Base-by-base conservation (phyloP, 2,797 vertebrate genomes). In the Otus scops region DNA sequence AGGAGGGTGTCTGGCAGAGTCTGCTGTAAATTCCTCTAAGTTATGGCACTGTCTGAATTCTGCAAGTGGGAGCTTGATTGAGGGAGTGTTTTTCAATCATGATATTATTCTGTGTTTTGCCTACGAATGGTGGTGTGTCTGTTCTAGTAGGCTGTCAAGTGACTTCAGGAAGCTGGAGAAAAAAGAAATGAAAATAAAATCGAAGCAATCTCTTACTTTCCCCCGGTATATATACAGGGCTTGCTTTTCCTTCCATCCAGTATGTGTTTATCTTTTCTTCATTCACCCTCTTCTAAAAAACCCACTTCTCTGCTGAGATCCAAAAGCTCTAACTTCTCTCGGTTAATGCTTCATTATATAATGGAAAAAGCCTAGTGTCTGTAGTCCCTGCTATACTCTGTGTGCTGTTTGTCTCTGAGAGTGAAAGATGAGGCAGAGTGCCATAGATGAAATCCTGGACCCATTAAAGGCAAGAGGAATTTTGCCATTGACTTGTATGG, bases 401-500 rank as follows among this genome's bases (percentile, higher is more conserved):
- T 59, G 59, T 76, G 67, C 51, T 95, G 68, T 75, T 93, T 92
- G 63, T 93, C 70, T 95, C 93, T 74, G 71, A 16, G 59, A 91
- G 77, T 92, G 92, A 95, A 95, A 96, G 81, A 92, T 75, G 83
- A 87, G 78, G 68, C 77, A 87, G 63, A 60, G 83, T 70, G 23
- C 38, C 57, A 19, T 4, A 86, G 86, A 89, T 93, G 71, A 96
- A 95, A 94, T 93, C 75, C 70, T 41, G 94, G 68, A 85, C 41
- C 77, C 84, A 93, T 96, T 95, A 93, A 89, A 92, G 84, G 84
- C 32, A 60, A 91, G 60, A 80, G 64, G 68, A 96, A 80, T 74
- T 95, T 92, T 92, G 60, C 88, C 92, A 83, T 61, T 91, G 92
- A 95, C 88, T 96, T 61, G 45, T 77, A 74, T 39, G 38, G 90